Evolutionary conservation across 2,113 vertebrate species (phyloP), one percentile per base, ranked within the genome.

Genomic region (Grammomys surdaster): DNA sequence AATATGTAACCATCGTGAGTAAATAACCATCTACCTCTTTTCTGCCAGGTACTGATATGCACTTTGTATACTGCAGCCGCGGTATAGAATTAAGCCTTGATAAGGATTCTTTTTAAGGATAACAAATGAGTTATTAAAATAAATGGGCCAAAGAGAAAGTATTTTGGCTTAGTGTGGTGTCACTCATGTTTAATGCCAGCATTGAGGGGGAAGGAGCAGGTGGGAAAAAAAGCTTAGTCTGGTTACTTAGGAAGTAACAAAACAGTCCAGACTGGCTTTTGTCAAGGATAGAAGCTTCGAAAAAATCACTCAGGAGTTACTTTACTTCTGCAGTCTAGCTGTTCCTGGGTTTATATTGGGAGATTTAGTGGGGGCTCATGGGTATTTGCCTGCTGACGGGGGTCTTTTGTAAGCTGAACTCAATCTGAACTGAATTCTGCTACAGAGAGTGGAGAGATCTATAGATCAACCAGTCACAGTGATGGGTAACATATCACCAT

Each of bases 401-500:
- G 13, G 31, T 70, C 73, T 46, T 86, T 43, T 51, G 86, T 20
- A 82, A 36, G 46, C 56, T 56, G 60, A 75, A 56, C 33, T 77
- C 77, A 89, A 22, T 90, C 77, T 69, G 89, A 94, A 65, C 80
- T 3, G 5, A 72, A 60, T 75, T 84, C 73, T 82, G 58, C 69
- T 82, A 3, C 28, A 86, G 56, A 58, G 33, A 16, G 11, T 8
- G 24, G 19, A 1, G 33, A 70, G 56, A 16, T 33, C 31, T 7
- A 26, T n/a, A 80, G 95, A 40, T 51, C 78, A 89, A 60, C 10
- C 28, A 67, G 26, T 11, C 43, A 33, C 46, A 48, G 60, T 9
- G 46, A 72, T 58, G 28, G 54, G 33, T 65, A 89, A 60, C 46
- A 77, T 48, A 43, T 78, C 75, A 51, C 78, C 40, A 73, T 0